Conservation (phyloP, 2,113 vertebrate species). For the Oryzias javanicus region DNA sequence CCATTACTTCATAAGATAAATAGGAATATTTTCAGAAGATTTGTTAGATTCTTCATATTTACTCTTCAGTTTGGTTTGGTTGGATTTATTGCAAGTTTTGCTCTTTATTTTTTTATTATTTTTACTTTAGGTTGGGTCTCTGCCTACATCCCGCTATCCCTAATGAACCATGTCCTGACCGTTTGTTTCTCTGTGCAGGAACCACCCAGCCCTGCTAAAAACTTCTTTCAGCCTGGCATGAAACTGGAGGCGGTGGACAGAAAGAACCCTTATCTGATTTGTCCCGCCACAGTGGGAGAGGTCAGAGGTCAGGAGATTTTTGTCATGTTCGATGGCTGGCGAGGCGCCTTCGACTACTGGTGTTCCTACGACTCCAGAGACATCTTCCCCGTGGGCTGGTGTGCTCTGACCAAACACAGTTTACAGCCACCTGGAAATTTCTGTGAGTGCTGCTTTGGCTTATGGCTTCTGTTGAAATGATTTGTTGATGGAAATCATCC, state of each 20-base stretch:
- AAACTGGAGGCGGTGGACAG: slow-evolving; percentile 95
- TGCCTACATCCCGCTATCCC: no score
- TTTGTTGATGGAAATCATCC: background rate
- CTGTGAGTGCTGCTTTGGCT: slow-evolving; percentile 55
- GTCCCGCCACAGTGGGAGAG: slow-evolving; percentile 91
- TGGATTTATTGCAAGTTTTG: no score
- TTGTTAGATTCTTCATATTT: no score
- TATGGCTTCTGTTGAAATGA: background rate
- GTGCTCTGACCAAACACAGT: slow-evolving; percentile 88
- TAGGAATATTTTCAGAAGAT: no score
- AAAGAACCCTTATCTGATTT: slow-evolving; percentile 96
- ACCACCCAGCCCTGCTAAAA: slow-evolving; percentile 82
- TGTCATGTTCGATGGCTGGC: slow-evolving; percentile 95
- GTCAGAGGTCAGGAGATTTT: slow-evolving; percentile 91
- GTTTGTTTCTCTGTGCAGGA: slow-evolving; percentile 74
- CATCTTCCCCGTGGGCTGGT: slow-evolving; percentile 97
- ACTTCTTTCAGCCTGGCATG: slow-evolving; percentile 91
- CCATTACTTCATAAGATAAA: no score
- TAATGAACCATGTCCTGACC: no score
- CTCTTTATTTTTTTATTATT: no score
- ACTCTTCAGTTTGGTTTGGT: no score
- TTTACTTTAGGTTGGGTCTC: no score
- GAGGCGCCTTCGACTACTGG: slow-evolving; percentile 94
- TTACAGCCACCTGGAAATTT: slow-evolving; percentile 89
- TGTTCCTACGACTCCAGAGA: slow-evolving; percentile 94